Conservation (phyloP, 2,888 invertebrate species). For the Drosophila macrospina region DNA sequence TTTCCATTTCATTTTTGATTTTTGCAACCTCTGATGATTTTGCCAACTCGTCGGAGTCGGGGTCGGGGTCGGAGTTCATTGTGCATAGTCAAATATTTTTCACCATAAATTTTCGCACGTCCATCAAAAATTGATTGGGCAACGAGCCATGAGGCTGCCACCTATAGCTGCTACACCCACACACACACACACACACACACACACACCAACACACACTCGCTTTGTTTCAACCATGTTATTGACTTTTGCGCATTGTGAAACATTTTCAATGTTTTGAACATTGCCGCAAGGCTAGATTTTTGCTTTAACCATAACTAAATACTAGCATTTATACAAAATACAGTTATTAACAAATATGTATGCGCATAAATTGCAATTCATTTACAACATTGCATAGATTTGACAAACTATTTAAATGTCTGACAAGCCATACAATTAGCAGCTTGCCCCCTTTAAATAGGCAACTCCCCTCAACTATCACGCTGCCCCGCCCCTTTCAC, state of each 20-base stretch:
- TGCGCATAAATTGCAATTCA: not conserved
- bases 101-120: conserved; percentile 83
- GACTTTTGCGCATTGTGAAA: conserved; percentile 57
- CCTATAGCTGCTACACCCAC: conserved; percentile 43
- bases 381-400: not conserved
- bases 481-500: not conserved
- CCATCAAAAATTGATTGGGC: conserved; percentile 81
- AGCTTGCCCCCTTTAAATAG: not conserved
- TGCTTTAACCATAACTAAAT: conserved; percentile 19
- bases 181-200: conserved; percentile 25
- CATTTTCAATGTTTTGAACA: conserved; percentile 27
- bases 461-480: not conserved
- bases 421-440: conserved; percentile 19
- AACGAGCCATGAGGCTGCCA: conserved; percentile 50
- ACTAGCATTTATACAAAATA: not conserved
- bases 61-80: too few relatives aligned
- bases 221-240: conserved; percentile 51
- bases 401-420: conserved; percentile 19
- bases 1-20: conserved; percentile 26
- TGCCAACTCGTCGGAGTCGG: conserved; percentile 14
- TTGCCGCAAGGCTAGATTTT: conserved; percentile 19
- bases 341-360: not conserved
- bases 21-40: conserved; percentile 11
- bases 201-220: conserved; percentile 10
- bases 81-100: conserved; percentile 82